A percentile compares a stretch with the other conserved stretches of the same genome.
These are phyloP conservation scores for Rhodeus uyekii DNA, from an alignment of 2,797 vertebrate genomes.

Conservation along the genomic window DNA sequence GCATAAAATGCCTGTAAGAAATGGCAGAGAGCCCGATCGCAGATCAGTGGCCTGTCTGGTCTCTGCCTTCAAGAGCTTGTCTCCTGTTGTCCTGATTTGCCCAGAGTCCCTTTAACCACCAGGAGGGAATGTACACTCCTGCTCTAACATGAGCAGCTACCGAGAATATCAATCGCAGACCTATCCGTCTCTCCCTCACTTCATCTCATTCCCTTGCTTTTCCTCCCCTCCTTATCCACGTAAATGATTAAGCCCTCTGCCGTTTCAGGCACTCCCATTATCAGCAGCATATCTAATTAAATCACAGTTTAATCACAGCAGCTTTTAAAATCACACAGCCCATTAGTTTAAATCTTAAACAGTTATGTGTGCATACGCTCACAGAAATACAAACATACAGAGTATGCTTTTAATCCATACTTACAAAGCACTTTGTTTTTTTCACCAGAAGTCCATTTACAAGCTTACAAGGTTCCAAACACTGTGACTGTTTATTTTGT, in stretches of 20 bases:
- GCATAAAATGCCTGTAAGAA: constrained; percentile 20
- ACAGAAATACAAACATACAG: constrained; percentile 24
- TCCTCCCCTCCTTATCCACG: constrained; percentile 45
- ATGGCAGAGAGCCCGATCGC: constrained; percentile 22
- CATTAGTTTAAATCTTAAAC: constrained; percentile 43
- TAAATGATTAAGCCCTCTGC: constrained; percentile 57
- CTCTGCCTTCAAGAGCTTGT: constrained; percentile 28
- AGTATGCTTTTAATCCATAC: not conserved
- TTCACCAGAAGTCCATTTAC: not conserved
- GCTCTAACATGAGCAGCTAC: constrained; percentile 29
- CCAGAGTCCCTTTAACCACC: constrained; percentile 31
- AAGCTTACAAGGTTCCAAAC: not conserved
- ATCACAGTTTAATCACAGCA: constrained; percentile 66
- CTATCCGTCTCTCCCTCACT: constrained; percentile 1
- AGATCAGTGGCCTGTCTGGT: constrained; percentile 17
- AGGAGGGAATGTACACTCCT: constrained; percentile 29
- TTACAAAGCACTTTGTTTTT: not conserved
- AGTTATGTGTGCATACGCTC: not conserved
- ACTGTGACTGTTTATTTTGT: not conserved
- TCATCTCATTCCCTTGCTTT: not conserved
- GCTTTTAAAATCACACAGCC: constrained; percentile 57
- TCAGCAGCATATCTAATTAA: constrained; percentile 66
- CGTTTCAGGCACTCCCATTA: constrained; percentile 57
- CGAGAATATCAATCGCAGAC: constrained; percentile 34
- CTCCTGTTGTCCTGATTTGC: constrained; percentile 32